phyloP scores from a whole-genome alignment of 2,888 invertebrate genomes.

The Eremobia ochroleuca region DNA sequence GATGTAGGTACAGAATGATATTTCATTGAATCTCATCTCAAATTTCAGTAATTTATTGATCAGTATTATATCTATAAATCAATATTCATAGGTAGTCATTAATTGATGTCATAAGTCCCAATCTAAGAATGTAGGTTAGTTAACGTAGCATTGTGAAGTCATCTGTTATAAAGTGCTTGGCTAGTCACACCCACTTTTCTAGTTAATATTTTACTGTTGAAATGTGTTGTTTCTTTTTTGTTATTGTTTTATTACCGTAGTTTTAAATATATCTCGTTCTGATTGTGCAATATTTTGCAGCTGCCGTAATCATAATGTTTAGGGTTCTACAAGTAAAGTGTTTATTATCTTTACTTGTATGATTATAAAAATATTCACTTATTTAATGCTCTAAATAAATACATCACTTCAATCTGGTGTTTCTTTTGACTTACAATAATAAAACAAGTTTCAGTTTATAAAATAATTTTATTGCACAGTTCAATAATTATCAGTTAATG shows the following conservation, averaged over 20 bases:
- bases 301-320: constrained; percentile 61
- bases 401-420: constrained; percentile 68
- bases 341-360: constrained; percentile 55
- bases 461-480: constrained; percentile 82
- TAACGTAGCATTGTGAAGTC: constrained; percentile 62
- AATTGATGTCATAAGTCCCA: constrained; percentile 81
- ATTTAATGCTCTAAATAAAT: constrained; percentile 83
- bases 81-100: constrained; percentile 70
- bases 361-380: constrained; percentile 66
- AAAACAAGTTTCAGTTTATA: constrained; percentile 53
- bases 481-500: constrained; percentile 66
- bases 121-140: constrained; percentile 83
- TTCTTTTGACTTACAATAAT: constrained; percentile 62
- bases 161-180: constrained; percentile 64
- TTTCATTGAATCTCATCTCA: constrained; percentile 68
- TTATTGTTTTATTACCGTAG: constrained; percentile 55
- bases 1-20: constrained; percentile 60
- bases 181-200: constrained; percentile 66
- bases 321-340: constrained; percentile 60
- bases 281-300: constrained; percentile 60
- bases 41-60: constrained; percentile 65
- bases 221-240: constrained; percentile 60
- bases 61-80: constrained; percentile 75
- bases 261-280: constrained; percentile 57
- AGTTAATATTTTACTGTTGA: constrained; percentile 66